These are phyloP conservation scores for Acyrthosiphon pisum DNA, from an alignment of 1,140 invertebrate species.

Conservation along the genomic window DNA sequence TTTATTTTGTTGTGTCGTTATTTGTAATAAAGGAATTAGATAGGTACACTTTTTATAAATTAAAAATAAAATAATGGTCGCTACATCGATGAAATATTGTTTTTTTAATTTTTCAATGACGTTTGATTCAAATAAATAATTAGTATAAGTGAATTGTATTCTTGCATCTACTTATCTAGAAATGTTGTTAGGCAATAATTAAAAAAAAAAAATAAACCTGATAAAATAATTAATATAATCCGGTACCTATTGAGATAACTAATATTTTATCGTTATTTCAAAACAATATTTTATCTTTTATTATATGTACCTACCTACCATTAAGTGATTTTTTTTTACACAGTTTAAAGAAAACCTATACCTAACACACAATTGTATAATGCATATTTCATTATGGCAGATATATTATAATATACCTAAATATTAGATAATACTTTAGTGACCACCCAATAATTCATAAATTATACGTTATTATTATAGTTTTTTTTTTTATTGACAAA, in stretches of 20 bases:
- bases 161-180: neutral
- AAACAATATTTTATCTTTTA: neutral
- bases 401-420: neutral
- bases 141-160: neutral
- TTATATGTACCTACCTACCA: neutral
- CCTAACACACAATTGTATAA: neutral
- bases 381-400: neutral
- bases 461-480: neutral
- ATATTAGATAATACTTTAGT: neutral
- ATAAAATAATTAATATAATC: neutral
- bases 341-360: neutral
- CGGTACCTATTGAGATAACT: neutral
- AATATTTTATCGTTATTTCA: neutral
- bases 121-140: neutral
- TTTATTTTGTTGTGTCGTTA: neutral
- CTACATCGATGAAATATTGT: neutral
- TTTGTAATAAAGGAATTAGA: neutral
- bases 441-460: neutral
- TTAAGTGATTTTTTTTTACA: neutral
- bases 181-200: neutral
- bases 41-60: neutral
- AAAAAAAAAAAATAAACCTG: neutral
- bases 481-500: neutral
- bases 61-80: neutral
- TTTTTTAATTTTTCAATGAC: neutral